Conservation (phyloP, 2,888 invertebrate species). For the Isotomurus palustris region DNA sequence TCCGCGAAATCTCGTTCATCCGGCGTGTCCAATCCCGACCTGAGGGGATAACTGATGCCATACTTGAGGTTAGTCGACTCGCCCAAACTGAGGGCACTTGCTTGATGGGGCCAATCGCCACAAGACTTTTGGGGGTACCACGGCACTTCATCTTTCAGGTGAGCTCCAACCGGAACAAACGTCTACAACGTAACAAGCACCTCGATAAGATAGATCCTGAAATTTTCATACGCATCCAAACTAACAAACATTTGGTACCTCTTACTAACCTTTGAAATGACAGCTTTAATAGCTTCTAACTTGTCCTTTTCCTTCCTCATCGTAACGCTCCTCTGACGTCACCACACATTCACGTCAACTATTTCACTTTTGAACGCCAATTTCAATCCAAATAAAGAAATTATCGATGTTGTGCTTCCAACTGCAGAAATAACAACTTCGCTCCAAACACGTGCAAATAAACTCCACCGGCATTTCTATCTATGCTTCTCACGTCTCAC, state of each 20-base stretch:
- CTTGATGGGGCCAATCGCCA: conserved; percentile 43
- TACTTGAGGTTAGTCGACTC: conserved; percentile 42
- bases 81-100: conserved; percentile 42
- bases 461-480: no score
- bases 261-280: neutral
- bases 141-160: conserved; percentile 31
- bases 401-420: no score
- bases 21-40: conserved; percentile 37
- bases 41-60: conserved; percentile 40
- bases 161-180: conserved; percentile 36
- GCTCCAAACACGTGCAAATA: no score
- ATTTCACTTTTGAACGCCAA: no score
- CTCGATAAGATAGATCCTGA: neutral
- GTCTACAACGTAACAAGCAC: conserved; percentile 19
- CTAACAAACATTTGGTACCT: neutral
- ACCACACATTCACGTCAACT: no score
- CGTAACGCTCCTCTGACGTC: no score
- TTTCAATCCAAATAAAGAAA: no score
- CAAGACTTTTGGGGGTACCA: conserved; percentile 45
- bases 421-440: no score
- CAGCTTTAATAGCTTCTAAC: no score
- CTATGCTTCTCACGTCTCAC: no score
- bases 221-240: neutral
- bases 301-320: no score
- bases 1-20: conserved; percentile 36